Evolutionary conservation across 2,113 vertebrate genomes (phyloP).

Genomic region (Gavialis gangeticus): DNA sequence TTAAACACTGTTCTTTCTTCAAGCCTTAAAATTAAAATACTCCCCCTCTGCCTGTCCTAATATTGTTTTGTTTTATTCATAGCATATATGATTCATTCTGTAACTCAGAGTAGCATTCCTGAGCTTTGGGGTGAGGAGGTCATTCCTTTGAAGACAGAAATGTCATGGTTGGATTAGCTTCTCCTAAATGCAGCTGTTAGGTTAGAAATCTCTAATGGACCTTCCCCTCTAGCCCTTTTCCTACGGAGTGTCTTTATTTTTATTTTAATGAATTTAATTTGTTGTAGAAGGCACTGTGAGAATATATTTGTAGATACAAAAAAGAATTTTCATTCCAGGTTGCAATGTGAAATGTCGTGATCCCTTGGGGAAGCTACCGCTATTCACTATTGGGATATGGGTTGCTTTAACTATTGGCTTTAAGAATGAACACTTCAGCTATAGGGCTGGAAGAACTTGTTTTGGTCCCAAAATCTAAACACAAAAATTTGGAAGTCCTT

Average conservation of each 20-base stretch:
- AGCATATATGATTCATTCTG: neutral
- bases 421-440: neutral
- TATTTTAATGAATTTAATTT: neutral
- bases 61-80: neutral
- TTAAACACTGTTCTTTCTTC: neutral
- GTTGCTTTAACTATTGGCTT: neutral
- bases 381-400: neutral
- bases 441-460: neutral
- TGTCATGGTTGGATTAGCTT: neutral
- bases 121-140: neutral
- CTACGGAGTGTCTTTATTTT: neutral
- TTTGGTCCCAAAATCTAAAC: neutral
- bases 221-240: conserved; percentile 1
- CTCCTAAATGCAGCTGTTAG: neutral
- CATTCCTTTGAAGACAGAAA: conserved; percentile 8
- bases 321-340: neutral
- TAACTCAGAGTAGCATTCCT: neutral
- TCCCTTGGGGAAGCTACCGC: neutral
- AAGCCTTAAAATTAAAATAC: neutral
- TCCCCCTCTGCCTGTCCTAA: neutral
- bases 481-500: neutral
- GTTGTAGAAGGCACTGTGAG: neutral
- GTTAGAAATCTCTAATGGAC: neutral
- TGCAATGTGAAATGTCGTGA: neutral
- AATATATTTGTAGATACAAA: neutral